Evolutionary conservation across 92 coral and sea anemone species (phyloP).

Genomic region (Bergia sp.): DNA sequence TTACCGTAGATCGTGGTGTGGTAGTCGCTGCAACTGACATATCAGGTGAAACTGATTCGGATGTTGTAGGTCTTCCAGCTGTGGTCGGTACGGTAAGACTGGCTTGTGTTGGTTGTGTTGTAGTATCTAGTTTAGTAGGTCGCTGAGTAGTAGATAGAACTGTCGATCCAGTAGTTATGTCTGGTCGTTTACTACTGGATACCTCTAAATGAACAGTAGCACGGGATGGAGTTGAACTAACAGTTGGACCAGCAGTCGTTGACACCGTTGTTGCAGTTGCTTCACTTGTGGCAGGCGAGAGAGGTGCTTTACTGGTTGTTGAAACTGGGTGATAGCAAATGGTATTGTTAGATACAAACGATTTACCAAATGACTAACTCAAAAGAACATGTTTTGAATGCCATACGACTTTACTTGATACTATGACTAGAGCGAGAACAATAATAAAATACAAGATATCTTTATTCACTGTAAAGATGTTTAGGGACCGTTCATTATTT

Average conservation of each 20-base stretch:
- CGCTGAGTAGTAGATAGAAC: neutral
- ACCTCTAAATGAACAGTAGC: too few species aligned
- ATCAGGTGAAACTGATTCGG: neutral
- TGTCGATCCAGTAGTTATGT: neutral
- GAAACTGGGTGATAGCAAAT: neutral
- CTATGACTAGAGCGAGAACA: neutral
- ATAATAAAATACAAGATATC: too few species aligned
- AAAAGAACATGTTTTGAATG: neutral
- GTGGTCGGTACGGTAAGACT: neutral
- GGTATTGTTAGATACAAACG: neutral
- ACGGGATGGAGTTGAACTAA: neutral
- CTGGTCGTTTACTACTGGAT: neutral
- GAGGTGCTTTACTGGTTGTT: neutral
- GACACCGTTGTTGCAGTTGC: neutral
- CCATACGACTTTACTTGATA: neutral
- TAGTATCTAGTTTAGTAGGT: neutral
- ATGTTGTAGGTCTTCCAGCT: neutral
- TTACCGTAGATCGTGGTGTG: neutral
- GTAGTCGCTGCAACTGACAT: neutral
- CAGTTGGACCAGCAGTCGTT: neutral
- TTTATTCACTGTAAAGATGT: too few species aligned
- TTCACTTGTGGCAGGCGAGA: neutral
- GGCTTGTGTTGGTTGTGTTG: neutral
- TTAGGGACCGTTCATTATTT: too few species aligned
- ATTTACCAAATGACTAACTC: neutral